phyloP scores from a whole-genome alignment of 2,797 vertebrate genomes.

The Clamator glandarius region DNA sequence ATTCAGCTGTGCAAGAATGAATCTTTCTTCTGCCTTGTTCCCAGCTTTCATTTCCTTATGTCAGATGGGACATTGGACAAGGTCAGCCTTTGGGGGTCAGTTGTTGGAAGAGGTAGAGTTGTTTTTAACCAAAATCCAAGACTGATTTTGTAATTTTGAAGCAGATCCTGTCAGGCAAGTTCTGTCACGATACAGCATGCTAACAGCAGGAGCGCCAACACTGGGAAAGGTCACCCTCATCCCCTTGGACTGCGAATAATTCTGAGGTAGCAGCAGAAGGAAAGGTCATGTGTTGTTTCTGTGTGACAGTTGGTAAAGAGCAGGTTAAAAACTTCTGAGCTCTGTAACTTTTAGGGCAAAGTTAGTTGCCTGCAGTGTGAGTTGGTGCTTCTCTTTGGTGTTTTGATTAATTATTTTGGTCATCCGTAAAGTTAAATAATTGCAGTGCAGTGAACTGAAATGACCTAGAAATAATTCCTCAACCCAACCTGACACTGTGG shows the following conservation, averaged over 20 bases:
- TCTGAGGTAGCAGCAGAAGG: neutral
- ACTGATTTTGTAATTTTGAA: neutral
- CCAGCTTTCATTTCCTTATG: neutral
- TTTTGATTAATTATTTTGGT: conserved; percentile 56
- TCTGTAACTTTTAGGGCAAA: neutral
- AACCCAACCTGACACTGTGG: neutral
- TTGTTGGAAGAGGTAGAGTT: neutral
- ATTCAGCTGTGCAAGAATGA: neutral
- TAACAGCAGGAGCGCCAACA: neutral
- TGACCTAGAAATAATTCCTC: conserved; percentile 45
- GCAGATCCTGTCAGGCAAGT: neutral
- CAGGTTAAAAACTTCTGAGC: neutral
- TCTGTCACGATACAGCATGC: neutral
- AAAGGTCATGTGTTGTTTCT: neutral
- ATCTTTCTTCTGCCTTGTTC: neutral
- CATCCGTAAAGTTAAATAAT: conserved; percentile 1
- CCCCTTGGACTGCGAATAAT: neutral
- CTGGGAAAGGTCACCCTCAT: conserved; percentile 1
- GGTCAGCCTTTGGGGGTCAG: rapidly evolving
- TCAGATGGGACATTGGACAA: neutral
- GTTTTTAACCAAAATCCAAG: rapidly evolving
- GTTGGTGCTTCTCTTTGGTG: neutral
- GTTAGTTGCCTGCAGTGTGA: neutral
- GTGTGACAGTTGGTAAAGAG: neutral
- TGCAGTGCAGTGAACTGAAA: conserved; percentile 31